Conservation (phyloP, 2,888 invertebrate genomes). For the Caenorhabditis imperialis region DNA sequence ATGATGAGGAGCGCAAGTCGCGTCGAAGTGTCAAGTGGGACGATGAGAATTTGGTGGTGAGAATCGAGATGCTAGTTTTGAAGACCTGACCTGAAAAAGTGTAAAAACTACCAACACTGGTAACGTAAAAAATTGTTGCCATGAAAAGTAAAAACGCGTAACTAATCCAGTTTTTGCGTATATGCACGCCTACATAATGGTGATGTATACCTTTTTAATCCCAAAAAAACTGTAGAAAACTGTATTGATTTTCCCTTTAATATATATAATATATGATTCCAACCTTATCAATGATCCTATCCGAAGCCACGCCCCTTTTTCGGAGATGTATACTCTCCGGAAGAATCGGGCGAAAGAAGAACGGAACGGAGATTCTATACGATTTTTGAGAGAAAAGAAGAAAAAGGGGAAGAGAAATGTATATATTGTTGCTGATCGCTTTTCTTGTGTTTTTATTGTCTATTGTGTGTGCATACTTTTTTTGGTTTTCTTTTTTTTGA, state of each 20-base stretch:
- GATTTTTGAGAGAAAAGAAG: constrained; percentile 13
- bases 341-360: no score
- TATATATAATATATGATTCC: no score
- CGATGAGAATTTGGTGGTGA: constrained; percentile 37
- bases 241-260: no score
- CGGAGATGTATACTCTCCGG: no score
- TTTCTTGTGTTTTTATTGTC: neutral
- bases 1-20: constrained; percentile 38
- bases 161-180: constrained; percentile 45
- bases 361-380: no score
- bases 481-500: neutral
- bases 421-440: constrained; percentile 1
- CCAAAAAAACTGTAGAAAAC: no score
- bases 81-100: neutral
- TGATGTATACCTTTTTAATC: constrained; percentile 1
- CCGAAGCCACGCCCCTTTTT: no score
- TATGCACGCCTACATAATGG: constrained; percentile 24
- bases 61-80: neutral
- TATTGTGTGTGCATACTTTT: neutral
- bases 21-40: constrained; percentile 53
- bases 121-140: constrained; percentile 1
- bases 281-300: no score
- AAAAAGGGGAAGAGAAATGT: constrained; percentile 9
- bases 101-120: no score
- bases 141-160: constrained; percentile 21